Evolutionary conservation across 2,113 vertebrate genomes (phyloP).

Genomic region (Pao palembangensis): DNA sequence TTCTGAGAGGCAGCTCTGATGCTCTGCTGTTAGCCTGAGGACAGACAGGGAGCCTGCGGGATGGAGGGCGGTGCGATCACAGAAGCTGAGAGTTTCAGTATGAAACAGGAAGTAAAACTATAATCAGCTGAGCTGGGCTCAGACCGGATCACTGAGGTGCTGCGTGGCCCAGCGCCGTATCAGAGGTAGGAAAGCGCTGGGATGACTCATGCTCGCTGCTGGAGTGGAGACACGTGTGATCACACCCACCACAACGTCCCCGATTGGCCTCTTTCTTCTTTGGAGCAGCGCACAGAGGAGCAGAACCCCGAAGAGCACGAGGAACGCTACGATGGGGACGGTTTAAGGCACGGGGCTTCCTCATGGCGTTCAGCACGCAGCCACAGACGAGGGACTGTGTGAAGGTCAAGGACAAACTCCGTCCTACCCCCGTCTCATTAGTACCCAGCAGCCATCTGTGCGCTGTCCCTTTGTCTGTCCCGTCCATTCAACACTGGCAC

Average conservation of each 20-base stretch:
- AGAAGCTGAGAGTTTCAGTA: too few relatives aligned
- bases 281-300: too few relatives aligned
- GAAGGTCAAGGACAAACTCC: conserved; percentile 63
- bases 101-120: too few relatives aligned
- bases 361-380: too few relatives aligned
- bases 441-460: conserved; percentile 64
- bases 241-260: too few relatives aligned
- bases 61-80: neutral
- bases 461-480: neutral
- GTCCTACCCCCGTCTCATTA: conserved; percentile 35
- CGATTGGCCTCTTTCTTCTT: too few relatives aligned
- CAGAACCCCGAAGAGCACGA: too few relatives aligned
- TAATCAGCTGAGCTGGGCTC: too few relatives aligned
- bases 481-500: too few relatives aligned
- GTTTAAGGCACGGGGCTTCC: too few relatives aligned
- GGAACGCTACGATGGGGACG: too few relatives aligned
- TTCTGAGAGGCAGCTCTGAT: conserved; percentile 7
- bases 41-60: neutral
- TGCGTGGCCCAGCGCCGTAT: neutral
- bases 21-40: conserved; percentile 14
- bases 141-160: neutral
- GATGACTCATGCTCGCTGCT: neutral
- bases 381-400: conserved; percentile 23
- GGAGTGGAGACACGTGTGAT: too few relatives aligned
- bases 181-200: neutral